phyloP scores from a whole-genome alignment of 2,888 invertebrate species.

The Pristionchus fissidentatus region DNA sequence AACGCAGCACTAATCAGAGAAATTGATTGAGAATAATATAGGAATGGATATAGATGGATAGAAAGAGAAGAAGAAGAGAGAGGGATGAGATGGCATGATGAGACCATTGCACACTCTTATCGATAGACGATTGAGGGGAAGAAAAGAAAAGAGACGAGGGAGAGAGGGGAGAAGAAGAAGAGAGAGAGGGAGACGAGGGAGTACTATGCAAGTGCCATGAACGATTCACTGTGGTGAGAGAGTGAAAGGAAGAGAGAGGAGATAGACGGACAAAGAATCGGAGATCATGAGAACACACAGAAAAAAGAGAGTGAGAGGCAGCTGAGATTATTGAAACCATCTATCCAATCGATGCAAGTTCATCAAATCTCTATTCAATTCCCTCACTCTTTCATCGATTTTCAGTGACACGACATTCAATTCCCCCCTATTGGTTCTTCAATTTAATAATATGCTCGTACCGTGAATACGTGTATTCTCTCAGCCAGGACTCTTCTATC shows the following conservation, averaged over 20 bases:
- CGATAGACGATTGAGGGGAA: constrained; percentile 25
- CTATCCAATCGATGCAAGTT: background rate
- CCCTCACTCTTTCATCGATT: too few species aligned
- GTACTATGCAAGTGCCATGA: background rate
- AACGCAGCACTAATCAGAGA: background rate
- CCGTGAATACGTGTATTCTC: constrained; percentile 90
- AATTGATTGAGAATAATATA: background rate
- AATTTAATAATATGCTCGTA: too few species aligned
- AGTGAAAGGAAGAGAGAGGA: background rate
- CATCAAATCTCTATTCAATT: too few species aligned
- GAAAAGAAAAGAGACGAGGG: background rate
- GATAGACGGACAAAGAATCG: background rate
- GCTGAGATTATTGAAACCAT: background rate
- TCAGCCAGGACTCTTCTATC: constrained; percentile 91
- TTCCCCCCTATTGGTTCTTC: too few species aligned
- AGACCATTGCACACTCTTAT: constrained; percentile 16
- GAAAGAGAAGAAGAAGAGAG: background rate
- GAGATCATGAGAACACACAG: constrained; percentile 1
- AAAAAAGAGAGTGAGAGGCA: background rate
- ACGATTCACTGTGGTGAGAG: too few species aligned
- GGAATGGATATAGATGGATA: background rate
- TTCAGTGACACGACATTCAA: too few species aligned
- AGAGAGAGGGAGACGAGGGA: background rate
- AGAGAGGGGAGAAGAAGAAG: background rate
- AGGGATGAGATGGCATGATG: background rate